Base-by-base conservation (phyloP, 1,140 invertebrate genomes). In the Polypedilum vanderplanki region DNA sequence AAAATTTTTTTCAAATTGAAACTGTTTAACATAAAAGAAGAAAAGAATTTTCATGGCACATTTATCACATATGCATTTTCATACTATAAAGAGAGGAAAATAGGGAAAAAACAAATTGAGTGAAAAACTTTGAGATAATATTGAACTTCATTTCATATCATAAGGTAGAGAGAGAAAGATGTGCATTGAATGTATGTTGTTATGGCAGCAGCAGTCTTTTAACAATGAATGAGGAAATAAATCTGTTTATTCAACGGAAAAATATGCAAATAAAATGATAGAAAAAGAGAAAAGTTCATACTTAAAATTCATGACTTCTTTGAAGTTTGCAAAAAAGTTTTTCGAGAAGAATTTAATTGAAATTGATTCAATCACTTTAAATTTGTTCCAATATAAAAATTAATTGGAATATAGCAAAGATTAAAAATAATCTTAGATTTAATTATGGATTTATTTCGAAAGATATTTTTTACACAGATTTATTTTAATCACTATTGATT, bases 21-120 rank as follows among this genome's bases (percentile, higher is more conserved):
- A 33, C 24, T 33, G 24, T 33, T 33, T n/a, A 57, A 57, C 46
- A 57, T 33, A 33, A 33, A 57, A 57, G 46, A 57, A 15, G n/a
- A 15, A 57, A 57, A 57, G n/a, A 57, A 70, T 70, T 70, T 70
- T 70, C 65, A 70, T 70, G 65, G 65, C 65, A 70, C 65, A 70
- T 70, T 70, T 70, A 70, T 70, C 65, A 70, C 9, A 18, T 7
- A 33, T 33, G 24, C 24, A 33, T 33, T 33, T 33, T 33, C 24
- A 33, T 33, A 5, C 24, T 33, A 33, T 33, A 70, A 20, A 9
- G 20, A n/a, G 17, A 70, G 20, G 17, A 22, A 22, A 57, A 57
- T 12, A 57, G 10, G 46, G 46, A 57, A 57, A 33, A 57, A 57
- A 57, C 46, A 57, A 57, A 57, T 57, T 57, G 46, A 57, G 46